phyloP scores from a whole-genome alignment of 1,140 invertebrate species.

The Mycetomoellerius zeteki region DNA sequence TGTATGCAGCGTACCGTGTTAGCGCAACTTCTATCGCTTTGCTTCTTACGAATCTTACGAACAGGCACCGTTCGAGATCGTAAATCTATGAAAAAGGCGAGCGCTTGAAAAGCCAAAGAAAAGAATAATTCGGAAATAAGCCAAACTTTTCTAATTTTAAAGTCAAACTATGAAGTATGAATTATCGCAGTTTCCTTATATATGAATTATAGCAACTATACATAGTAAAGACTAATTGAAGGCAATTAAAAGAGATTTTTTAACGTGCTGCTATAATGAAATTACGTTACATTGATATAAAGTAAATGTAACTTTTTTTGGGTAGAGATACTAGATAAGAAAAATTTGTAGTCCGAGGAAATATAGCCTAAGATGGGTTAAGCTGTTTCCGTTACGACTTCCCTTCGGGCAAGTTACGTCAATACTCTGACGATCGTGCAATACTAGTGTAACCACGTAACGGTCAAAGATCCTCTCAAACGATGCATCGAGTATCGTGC shows the following conservation, averaged over 20 bases:
- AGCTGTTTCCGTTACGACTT: conserved; percentile 42
- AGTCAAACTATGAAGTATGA: conserved; percentile 7
- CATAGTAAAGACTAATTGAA: neutral
- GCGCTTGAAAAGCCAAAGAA: neutral
- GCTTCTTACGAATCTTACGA: conserved; percentile 55
- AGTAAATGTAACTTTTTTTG: neutral
- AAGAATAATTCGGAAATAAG: neutral
- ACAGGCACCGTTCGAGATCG: conserved; percentile 3
- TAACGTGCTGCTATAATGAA: neutral
- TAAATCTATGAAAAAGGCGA: neutral
- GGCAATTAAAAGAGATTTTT: conserved; percentile 15
- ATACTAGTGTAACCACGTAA: conserved; percentile 63
- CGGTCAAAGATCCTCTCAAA: conserved; percentile 62
- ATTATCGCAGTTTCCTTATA: conserved; percentile 12
- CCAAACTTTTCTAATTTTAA: conserved; percentile 24
- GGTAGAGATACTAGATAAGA: neutral
- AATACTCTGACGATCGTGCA: conserved; percentile 63
- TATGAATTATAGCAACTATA: neutral
- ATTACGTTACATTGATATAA: neutral
- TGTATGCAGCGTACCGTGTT: conserved; percentile 78
- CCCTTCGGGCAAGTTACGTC: conserved; percentile 51
- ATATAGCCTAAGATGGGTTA: neutral
- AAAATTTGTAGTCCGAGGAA: neutral
- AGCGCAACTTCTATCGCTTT: conserved; percentile 67
- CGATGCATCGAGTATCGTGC: conserved; percentile 63